A percentile compares a stretch with the other conserved stretches of the same genome.
Conservation (phyloP, 2,888 invertebrate genomes). For the Papilio protenor region DNA sequence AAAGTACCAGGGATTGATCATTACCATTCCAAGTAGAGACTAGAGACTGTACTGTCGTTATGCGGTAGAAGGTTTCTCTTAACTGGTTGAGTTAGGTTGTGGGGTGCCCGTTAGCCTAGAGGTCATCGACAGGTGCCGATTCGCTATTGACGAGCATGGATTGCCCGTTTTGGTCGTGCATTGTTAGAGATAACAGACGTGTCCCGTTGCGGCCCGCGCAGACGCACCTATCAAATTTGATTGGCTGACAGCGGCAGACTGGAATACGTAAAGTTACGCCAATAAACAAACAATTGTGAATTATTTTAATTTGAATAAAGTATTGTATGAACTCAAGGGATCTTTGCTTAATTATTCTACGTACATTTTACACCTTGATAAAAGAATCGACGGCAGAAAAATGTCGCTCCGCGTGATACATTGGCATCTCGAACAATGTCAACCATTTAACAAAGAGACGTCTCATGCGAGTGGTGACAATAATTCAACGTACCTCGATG, state of each 20-base stretch:
- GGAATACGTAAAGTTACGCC: constrained; percentile 35
- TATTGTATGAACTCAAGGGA: background rate
- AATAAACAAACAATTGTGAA: background rate
- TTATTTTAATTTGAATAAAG: background rate
- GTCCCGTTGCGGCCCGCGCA: constrained; percentile 57
- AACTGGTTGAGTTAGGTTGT: constrained; percentile 55
- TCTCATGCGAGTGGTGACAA: constrained; percentile 14
- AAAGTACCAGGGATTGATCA: constrained; percentile 64
- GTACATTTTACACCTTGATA: constrained; percentile 31
- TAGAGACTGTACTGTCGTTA: constrained; percentile 45
- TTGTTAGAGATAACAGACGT: constrained; percentile 70
- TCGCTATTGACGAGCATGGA: constrained; percentile 76
- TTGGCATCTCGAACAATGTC: constrained; percentile 25
- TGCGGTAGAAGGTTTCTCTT: constrained; percentile 49
- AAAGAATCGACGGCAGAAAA: constrained; percentile 5
- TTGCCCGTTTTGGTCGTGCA: constrained; percentile 76
- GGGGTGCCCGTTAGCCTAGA: constrained; percentile 76
- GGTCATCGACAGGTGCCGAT: constrained; percentile 82
- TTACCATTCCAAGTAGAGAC: constrained; percentile 61
- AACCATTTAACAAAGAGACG: constrained; percentile 27
- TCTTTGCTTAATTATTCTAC: constrained; percentile 24
- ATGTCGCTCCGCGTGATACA: constrained; percentile 31
- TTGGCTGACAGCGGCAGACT: constrained; percentile 38
- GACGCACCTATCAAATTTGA: constrained; percentile 47
- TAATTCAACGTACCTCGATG: constrained; percentile 26